Evolutionary conservation across 2,888 invertebrate genomes (phyloP).

Genomic region (Charanyca ferruginea): DNA sequence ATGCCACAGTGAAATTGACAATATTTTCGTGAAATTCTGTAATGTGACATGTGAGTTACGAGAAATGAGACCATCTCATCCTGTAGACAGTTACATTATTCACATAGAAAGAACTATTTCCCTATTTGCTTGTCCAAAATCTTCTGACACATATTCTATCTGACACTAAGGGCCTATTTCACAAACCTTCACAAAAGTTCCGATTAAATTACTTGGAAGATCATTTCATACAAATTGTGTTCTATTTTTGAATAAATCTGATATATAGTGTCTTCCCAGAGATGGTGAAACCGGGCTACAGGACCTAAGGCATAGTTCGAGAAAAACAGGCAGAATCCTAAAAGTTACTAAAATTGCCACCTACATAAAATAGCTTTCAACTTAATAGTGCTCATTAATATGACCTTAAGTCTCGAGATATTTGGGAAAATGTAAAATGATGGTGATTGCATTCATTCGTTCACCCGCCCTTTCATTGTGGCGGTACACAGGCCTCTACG

Average conservation of each 20-base stretch:
- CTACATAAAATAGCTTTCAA: slow-evolving; percentile 9
- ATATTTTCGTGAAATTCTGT: slow-evolving; percentile 31
- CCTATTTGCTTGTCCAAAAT: too few relatives aligned
- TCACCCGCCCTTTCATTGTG: slow-evolving; percentile 19
- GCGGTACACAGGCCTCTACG: slow-evolving; percentile 4
- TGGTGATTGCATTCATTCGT: slow-evolving; percentile 35
- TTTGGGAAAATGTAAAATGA: slow-evolving; percentile 24
- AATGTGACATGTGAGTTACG: slow-evolving; percentile 18
- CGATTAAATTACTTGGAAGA: too few relatives aligned
- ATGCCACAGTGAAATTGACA: slow-evolving; percentile 24
- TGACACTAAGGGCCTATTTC: background rate
- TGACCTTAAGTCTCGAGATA: slow-evolving; percentile 2
- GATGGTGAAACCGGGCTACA: too few relatives aligned
- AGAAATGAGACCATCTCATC: background rate
- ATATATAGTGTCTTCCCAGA: too few relatives aligned
- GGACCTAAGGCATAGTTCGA: background rate
- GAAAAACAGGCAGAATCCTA: too few relatives aligned
- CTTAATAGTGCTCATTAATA: slow-evolving; percentile 9
- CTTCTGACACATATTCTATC: background rate
- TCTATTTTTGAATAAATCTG: too few relatives aligned
- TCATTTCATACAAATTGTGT: too few relatives aligned
- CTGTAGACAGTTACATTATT: background rate
- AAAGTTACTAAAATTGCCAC: too few relatives aligned
- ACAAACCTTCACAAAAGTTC: too few relatives aligned
- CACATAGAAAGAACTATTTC: too few relatives aligned